phyloP scores from a whole-genome alignment of 1,140 invertebrate genomes.

The Penaeus japonicus region DNA sequence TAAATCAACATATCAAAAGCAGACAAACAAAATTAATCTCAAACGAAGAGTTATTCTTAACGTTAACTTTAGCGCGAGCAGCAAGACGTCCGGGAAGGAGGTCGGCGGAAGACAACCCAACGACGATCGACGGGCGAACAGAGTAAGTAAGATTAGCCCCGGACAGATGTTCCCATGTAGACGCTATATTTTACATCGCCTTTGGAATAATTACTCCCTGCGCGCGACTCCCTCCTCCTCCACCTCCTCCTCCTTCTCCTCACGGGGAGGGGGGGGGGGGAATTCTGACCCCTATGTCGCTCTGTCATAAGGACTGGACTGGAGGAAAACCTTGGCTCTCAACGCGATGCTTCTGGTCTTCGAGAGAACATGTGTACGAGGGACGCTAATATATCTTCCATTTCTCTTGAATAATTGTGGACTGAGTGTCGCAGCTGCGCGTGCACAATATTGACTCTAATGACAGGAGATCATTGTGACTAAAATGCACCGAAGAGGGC shows the following conservation, averaged over 20 bases:
- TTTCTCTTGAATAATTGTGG: constrained; percentile 44
- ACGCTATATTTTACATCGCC: constrained; percentile 51
- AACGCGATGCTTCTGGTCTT: constrained; percentile 39
- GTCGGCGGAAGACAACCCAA: background rate
- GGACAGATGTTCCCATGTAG: constrained; percentile 52
- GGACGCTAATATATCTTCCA: constrained; percentile 47
- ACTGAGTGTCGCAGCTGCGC: background rate
- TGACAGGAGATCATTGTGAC: constrained; percentile 19
- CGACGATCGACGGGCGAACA: constrained; percentile 27
- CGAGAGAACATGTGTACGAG: constrained; percentile 49
- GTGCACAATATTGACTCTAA: constrained; percentile 10
- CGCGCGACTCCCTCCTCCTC: background rate
- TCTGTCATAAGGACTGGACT: background rate
- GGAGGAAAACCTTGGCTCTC: background rate
- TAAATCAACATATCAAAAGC: too few relatives aligned
- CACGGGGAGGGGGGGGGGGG: too few relatives aligned
- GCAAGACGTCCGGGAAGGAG: background rate
- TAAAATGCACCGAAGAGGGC: background rate
- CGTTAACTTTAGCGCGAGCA: background rate
- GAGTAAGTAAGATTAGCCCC: constrained; percentile 28
- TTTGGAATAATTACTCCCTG: constrained; percentile 46
- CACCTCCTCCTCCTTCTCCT: too few relatives aligned
- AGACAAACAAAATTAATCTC: too few relatives aligned
- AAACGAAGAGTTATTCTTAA: background rate
- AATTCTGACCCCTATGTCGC: background rate